Percentiles rank a stretch among this genome's conserved stretches.
Conservation (phyloP, 2,113 vertebrate species). For the Monopterus albus region DNA sequence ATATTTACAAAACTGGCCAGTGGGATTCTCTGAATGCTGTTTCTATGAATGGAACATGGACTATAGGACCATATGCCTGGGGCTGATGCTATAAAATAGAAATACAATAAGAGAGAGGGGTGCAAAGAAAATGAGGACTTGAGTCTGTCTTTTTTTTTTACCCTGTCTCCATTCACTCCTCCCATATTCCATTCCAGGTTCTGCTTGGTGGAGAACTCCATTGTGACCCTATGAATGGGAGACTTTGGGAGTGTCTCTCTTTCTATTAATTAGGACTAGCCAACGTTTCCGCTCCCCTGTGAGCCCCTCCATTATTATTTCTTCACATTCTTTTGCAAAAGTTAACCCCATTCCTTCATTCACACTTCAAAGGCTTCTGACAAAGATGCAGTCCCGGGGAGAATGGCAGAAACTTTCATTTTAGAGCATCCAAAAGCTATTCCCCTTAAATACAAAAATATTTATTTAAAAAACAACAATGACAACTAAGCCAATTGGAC, state of each 20-base stretch:
- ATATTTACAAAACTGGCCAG: slow-evolving; percentile 83
- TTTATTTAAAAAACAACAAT: too few relatives aligned
- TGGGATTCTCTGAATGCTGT: slow-evolving; percentile 68
- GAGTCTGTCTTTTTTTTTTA: slow-evolving; percentile 51
- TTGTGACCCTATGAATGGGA: slow-evolving; percentile 89
- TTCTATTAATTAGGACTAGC: slow-evolving; percentile 89
- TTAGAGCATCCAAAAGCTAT: neutral
- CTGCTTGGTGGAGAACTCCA: slow-evolving; percentile 87
- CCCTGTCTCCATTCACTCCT: slow-evolving; percentile 78
- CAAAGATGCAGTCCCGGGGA: slow-evolving; percentile 36
- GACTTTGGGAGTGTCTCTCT: slow-evolving; percentile 84
- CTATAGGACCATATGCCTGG: slow-evolving; percentile 54
- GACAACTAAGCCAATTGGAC: too few relatives aligned
- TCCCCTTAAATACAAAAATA: too few relatives aligned
- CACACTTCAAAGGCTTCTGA: slow-evolving; percentile 74
- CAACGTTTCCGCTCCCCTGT: slow-evolving; percentile 86
- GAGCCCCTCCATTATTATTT: slow-evolving; percentile 83
- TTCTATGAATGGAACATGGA: slow-evolving; percentile 64
- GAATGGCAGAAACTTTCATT: neutral
- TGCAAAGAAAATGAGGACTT: slow-evolving; percentile 57
- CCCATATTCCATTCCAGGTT: slow-evolving; percentile 83
- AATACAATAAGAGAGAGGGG: slow-evolving; percentile 63
- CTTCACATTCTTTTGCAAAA: slow-evolving; percentile 79
- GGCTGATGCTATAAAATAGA: slow-evolving; percentile 71
- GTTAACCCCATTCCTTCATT: slow-evolving; percentile 75